phyloP scores from a whole-genome alignment of 2,888 invertebrate genomes.

The Watsonalla binaria region DNA sequence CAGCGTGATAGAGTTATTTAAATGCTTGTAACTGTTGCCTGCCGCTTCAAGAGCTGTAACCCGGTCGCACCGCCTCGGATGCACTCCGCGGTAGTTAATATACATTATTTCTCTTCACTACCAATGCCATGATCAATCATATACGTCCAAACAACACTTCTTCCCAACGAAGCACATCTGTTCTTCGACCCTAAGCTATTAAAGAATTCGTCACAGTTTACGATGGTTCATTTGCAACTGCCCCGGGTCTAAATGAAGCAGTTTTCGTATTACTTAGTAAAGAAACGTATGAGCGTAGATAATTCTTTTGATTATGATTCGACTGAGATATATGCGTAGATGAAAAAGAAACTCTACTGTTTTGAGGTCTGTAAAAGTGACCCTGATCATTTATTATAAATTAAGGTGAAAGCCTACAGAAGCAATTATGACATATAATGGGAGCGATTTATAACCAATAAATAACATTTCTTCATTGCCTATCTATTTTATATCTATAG shows the following conservation, averaged over 20 bases:
- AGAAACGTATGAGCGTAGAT: not conserved
- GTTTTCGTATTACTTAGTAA: not conserved
- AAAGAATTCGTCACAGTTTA: conserved; percentile 18
- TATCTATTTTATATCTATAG: not conserved
- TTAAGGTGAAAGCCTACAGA: not conserved
- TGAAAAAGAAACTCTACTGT: not conserved
- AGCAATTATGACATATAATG: not conserved
- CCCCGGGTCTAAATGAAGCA: not conserved
- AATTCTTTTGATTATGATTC: not conserved
- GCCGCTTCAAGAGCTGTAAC: conserved; percentile 49
- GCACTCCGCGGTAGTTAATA: conserved; percentile 22
- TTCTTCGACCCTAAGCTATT: conserved; percentile 1
- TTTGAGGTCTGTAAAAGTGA: not conserved
- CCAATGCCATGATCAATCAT: conserved; percentile 6
- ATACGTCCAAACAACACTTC: conserved; percentile 2
- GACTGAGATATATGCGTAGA: not conserved
- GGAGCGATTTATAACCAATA: not conserved
- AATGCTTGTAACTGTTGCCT: conserved; percentile 62
- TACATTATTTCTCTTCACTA: conserved; percentile 4
- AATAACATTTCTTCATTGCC: not conserved
- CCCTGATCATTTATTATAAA: not conserved
- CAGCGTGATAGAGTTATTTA: conserved; percentile 67
- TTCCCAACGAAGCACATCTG: not conserved
- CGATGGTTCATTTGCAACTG: conserved; percentile 10
- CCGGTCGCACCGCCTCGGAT: conserved; percentile 42